Base-by-base conservation (phyloP, 1,140 invertebrate genomes). In the Ooceraea biroi region DNA sequence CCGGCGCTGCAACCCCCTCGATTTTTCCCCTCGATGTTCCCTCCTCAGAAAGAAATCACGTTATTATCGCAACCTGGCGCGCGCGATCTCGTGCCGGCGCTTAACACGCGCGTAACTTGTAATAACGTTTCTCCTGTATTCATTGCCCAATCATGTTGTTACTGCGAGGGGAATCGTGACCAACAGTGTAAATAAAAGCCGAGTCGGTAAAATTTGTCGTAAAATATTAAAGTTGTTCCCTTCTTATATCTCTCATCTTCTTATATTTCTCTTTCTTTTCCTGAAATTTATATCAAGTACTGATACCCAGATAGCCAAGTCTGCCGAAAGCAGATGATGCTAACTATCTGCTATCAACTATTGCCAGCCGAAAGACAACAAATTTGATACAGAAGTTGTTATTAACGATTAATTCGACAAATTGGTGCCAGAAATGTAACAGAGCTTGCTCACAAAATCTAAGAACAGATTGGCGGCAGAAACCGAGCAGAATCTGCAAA, bases 21-120 rank as follows among this genome's bases (percentile, higher is more conserved):
- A 71, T 76, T 82, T 87, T 87, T 84, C 36, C 52, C 30, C 22
- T 19, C 44, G 25, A 30, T 61, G 52, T 74, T 85, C 14, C 36
- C 74, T n/a, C n/a, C 50, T 30, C 57, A 8, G 36, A 36, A 72
- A 82, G 58, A 82, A 73, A 85, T 86, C 74, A 1, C 71, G 27
- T 46, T 65, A 71, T 52, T 50, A 55, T 58, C 22, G 80, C 66
- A 73, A 86, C 57, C 72, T 60, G 52, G 57, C 52, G 52, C 66
- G 27, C 58, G 48, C 63, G 57, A 48, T 48, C n/a, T n/a, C n/a
- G 5, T 41, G 46, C 55, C 25, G 50, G 17, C 48, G 50, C 60
- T 63, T 55, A 55, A 78, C 48, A 78, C 76, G 22, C 57, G n/a
- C 65, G 22, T 80, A 80, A 11, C 76, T 71, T 55, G 63, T 68